Evolutionary conservation across 2,797 vertebrate species (phyloP), one percentile per base, ranked within the genome.

Genomic region (Thripadectes ignobilis): DNA sequence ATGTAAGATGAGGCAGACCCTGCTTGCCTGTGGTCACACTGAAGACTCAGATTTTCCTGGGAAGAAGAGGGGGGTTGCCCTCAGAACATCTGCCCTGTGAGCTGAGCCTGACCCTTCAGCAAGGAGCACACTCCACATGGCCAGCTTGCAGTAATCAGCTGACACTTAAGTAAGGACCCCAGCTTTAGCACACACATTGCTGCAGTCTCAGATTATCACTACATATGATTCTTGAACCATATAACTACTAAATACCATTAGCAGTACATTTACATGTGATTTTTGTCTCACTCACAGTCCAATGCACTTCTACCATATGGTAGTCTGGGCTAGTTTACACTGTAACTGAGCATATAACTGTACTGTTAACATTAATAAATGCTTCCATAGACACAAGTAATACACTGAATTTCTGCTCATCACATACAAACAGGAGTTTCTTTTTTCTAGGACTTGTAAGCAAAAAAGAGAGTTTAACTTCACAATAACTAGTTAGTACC

Each of bases 111-210:
- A 63, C 55, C 43, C 61, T 88, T 75, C 62, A 75, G 32, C 52
- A 75, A 63, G 58, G 48, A 69, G 12, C 0, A 0, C 17, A n/a
- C 2, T 9, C 30, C 73, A 54, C 55, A 52, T 0, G 1, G 58
- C 22, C 66, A 74, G 67, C 27, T 51, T 82, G 62, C 51, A 76
- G 34, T 15, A 48, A 45, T 26, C 61, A 30, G 49, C 30, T 88
- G 89, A 69, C 24, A 41, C 21, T 43, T 1, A 36, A 57, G 26
- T 43, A 90, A 82, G 59, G 71, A 72, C 18, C 23, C 24, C 55
- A 73, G 52, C 41, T 78, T 59, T 27, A 62, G 71, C 67, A 76
- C 22, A 63, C 32, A 52, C 46, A 62, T 55, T 22, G 30, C 19
- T 63, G 45, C 11, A 49, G 38, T 54, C 73, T 94, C 82, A 73